Percentiles rank a stretch among this genome's conserved stretches.
These are phyloP conservation scores for Geococcyx californianus DNA, from an alignment of 2,113 vertebrate species.

Conservation along the genomic window DNA sequence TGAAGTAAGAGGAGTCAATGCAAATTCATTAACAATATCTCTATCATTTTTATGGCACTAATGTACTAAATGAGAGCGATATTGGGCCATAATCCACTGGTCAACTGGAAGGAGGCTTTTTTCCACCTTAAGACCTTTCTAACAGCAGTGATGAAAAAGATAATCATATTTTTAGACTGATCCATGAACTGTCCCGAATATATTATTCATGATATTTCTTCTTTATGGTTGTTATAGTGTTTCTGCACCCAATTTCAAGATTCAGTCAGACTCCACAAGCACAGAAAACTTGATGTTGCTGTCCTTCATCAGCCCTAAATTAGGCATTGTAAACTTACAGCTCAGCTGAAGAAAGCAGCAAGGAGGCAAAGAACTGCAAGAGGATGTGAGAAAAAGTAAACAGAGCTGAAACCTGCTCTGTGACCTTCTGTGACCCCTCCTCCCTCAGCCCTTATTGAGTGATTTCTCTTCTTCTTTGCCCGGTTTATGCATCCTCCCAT, in stretches of 20 bases:
- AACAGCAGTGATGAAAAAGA: not conserved
- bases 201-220: slow-evolving; percentile 1
- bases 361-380: not conserved
- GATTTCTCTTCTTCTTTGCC: not conserved
- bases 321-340: not conserved
- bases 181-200: not conserved
- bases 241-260: not conserved
- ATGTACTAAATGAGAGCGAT: not conserved
- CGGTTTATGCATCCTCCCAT: not conserved
- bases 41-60: not conserved
- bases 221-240: not conserved
- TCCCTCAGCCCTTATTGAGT: not conserved
- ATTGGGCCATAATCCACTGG: not conserved
- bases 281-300: not conserved
- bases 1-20: not conserved
- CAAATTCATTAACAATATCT: not conserved
- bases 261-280: not conserved
- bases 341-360: not conserved
- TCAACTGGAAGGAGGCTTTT: not conserved
- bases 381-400: not conserved
- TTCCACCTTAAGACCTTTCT: not conserved
- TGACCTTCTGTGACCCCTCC: not conserved
- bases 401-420: not conserved
- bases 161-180: not conserved
- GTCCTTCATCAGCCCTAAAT: slow-evolving; percentile 10